These are phyloP conservation scores for Yponomeuta plumbellus DNA, from an alignment of 2,888 invertebrate genomes.

Conservation along the genomic window DNA sequence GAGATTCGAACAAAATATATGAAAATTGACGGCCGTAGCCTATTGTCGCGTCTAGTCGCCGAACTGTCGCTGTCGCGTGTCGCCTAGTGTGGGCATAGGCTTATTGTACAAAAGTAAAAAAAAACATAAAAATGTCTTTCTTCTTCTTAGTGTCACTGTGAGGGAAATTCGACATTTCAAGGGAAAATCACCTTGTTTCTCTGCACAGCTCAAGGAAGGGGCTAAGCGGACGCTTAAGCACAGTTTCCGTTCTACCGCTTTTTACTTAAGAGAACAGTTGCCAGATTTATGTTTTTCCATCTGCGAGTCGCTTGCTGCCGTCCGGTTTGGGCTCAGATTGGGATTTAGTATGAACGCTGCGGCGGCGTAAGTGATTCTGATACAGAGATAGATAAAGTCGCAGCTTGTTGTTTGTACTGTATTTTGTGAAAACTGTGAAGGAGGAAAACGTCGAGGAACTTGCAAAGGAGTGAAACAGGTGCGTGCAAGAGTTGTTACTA, in stretches of 20 bases:
- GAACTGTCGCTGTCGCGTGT: no score
- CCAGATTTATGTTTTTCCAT: constrained; percentile 20
- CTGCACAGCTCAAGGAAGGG: background rate
- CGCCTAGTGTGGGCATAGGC: no score
- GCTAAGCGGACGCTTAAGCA: constrained; percentile 14
- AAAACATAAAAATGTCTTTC: no score
- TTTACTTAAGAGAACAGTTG: constrained; percentile 14
- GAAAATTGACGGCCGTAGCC: no score
- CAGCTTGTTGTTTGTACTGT: background rate
- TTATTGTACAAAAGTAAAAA: no score
- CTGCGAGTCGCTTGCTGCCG: constrained; percentile 12
- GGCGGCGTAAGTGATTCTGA: constrained; percentile 1
- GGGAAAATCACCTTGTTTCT: background rate
- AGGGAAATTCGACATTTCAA: background rate
- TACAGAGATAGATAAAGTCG: background rate
- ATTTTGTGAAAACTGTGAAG: background rate
- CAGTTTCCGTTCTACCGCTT: constrained; percentile 9
- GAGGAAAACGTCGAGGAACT: background rate
- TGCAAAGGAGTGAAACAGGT: no score
- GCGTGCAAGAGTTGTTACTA: no score
- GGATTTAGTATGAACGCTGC: background rate
- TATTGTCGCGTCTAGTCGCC: no score
- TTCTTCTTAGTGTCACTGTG: background rate
- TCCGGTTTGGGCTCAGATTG: constrained; percentile 4
- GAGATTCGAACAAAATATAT: no score